Base-by-base conservation (phyloP, 2,888 invertebrate genomes). In the Catocala nupta region DNA sequence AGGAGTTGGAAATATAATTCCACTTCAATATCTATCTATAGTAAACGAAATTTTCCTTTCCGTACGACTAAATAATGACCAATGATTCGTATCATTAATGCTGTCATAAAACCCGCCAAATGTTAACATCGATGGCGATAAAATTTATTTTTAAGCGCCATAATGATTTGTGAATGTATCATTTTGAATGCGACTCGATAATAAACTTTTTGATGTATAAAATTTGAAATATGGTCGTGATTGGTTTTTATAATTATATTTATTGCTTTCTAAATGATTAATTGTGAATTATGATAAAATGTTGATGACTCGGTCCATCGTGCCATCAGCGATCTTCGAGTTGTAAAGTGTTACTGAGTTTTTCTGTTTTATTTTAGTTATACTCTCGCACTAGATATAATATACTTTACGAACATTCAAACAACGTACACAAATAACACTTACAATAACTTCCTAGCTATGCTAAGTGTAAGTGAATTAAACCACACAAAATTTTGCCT, bases 51-150 rank as follows among this genome's bases (percentile, higher is more conserved):
- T 13, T n/a, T 10, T 43, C 13, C 5, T 12, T 43, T 43, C 4
- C 33, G 44, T 36, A 16, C 43, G 12, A 50, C 51, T n/a, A 16
- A 9, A 13, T 58, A 72, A 72, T 75, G 63, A 66, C 57, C 48
- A 34, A 55, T 74, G 71, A 68, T 65, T 62, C 34, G 16, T 12
- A 36, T 8, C 52, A 61, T 69, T 70, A 75, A 78, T 70, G 69
- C 59, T 55, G 51, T n/a, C 64, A 70, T 75, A 73, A 78, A 75
- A 68, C 62, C 55, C 51, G 51, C 52, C 42, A 68, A 73, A 71
- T 62, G 58, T 63, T 70, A 59, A 63, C 65, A 50, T 25, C 7
- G 52, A 59, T 13, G 7, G 56, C 49, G 25, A 71, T 77, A 75
- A 77, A 68, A 67, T 69, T 65, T 64, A 63, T 67, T 72, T 66